Percentiles rank a stretch among this genome's conserved stretches.
phyloP scores from a whole-genome alignment of 2,797 vertebrate species.

The Austrolebias charrua region DNA sequence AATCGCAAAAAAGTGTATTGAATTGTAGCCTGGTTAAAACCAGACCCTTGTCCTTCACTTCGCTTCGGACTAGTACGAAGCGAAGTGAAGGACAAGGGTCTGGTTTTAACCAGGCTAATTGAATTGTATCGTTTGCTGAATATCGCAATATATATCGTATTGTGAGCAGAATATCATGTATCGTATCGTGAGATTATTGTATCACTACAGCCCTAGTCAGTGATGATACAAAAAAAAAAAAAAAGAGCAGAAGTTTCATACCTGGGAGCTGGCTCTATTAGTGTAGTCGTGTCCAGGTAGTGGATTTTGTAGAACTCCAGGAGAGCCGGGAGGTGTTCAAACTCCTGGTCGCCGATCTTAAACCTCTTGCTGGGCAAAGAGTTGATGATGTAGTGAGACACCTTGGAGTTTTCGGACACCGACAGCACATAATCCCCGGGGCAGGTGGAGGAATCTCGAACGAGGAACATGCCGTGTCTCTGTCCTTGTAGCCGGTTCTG shows the following conservation, averaged over 20 bases:
- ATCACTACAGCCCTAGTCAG: too few species aligned
- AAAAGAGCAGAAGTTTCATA: slow-evolving; percentile 52
- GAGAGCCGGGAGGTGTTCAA: slow-evolving; percentile 91
- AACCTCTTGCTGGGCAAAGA: slow-evolving; percentile 94
- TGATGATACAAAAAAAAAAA: too few species aligned
- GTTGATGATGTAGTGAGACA: slow-evolving; percentile 99
- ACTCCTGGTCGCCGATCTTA: slow-evolving; percentile 98
- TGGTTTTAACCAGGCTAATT: too few species aligned
- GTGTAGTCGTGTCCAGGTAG: slow-evolving; percentile 98
- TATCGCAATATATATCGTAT: too few species aligned
- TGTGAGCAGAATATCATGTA: too few species aligned
- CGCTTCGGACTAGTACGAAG: too few species aligned
- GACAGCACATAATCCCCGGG: slow-evolving; percentile 97
- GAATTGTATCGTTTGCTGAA: too few species aligned
- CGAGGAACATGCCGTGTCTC: slow-evolving; percentile 94
- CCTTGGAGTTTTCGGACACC: slow-evolving; percentile 96
- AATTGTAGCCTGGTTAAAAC: too few species aligned
- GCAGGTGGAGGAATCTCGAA: slow-evolving; percentile 96
- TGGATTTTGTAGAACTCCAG: slow-evolving; percentile 99
- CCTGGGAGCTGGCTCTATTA: slow-evolving; percentile 95
- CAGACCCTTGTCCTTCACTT: too few species aligned
- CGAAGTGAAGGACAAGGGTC: too few species aligned
- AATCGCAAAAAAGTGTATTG: too few species aligned
- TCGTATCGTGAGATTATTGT: too few species aligned
- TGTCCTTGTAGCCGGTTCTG: slow-evolving; percentile 93